phyloP scores from a whole-genome alignment of 2,113 vertebrate genomes.

The Clupea harengus region DNA sequence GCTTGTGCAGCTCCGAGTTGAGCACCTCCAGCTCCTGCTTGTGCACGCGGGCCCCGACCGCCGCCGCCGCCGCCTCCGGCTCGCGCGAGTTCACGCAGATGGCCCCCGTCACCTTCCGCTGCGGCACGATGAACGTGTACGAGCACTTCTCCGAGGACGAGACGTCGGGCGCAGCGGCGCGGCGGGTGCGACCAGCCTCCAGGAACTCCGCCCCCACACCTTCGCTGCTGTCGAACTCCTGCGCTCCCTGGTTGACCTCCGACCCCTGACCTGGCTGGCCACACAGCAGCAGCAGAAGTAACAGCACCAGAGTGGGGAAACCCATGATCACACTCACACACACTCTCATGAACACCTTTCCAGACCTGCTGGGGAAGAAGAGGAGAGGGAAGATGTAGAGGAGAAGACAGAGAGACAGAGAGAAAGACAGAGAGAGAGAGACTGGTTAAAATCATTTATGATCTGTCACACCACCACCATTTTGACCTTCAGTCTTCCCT shows the following conservation, averaged over 20 bases:
- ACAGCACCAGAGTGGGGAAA: conserved; percentile 63
- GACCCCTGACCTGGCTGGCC: conserved; percentile 50
- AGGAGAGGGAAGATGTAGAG: conserved; percentile 1
- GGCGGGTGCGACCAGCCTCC: conserved; percentile 79
- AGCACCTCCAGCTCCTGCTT: conserved; percentile 93
- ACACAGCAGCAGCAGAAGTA: conserved; percentile 74
- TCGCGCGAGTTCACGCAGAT: conserved; percentile 97
- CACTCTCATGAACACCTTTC: background rate
- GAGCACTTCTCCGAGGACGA: conserved; percentile 88
- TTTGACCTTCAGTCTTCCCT: too few relatives aligned
- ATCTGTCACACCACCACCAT: too few relatives aligned
- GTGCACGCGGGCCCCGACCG: conserved; percentile 87
- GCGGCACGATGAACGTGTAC: conserved; percentile 97
- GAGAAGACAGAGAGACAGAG: background rate
- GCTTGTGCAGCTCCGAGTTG: conserved; percentile 93
- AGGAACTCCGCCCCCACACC: conserved; percentile 79
- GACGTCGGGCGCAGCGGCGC: conserved; percentile 69
- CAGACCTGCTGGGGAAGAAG: background rate
- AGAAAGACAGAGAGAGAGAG: background rate
- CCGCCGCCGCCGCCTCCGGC: conserved; percentile 82
- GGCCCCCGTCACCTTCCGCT: conserved; percentile 94
- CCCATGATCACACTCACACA: conserved; percentile 61
- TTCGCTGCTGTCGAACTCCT: conserved; percentile 75
- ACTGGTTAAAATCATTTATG: too few relatives aligned
- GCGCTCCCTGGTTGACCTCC: conserved; percentile 51